phyloP scores from a whole-genome alignment of 2,888 invertebrate species.

The Sthenelais limicola region DNA sequence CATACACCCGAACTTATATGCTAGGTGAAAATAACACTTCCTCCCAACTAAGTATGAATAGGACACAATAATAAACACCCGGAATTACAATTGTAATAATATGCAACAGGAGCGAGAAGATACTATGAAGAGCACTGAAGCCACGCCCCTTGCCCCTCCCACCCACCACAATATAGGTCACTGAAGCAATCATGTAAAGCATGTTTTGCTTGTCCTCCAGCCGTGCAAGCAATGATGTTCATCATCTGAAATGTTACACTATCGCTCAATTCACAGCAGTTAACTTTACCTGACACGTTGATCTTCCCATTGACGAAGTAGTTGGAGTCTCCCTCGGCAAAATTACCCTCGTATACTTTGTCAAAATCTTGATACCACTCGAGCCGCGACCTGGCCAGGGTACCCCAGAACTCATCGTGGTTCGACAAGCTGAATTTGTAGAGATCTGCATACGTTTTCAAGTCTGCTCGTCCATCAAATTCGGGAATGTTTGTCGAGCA shows the following conservation, averaged over 20 bases:
- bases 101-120: too few species aligned
- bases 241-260: not conserved
- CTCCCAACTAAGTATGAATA: too few species aligned
- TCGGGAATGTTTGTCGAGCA: slow-evolving; percentile 59
- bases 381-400: slow-evolving; percentile 66
- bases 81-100: too few species aligned
- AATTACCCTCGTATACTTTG: slow-evolving; percentile 64
- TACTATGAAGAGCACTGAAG: too few species aligned
- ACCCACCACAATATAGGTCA: too few species aligned
- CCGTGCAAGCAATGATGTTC: too few species aligned
- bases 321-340: slow-evolving; percentile 62
- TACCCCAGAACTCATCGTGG: slow-evolving; percentile 71
- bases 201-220: too few species aligned
- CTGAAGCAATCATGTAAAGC: too few species aligned
- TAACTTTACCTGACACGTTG: slow-evolving; percentile 71
- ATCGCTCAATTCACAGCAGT: not conserved
- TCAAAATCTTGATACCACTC: slow-evolving; percentile 69
- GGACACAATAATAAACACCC: too few species aligned
- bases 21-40: too few species aligned
- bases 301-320: slow-evolving; percentile 72
- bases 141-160: too few species aligned
- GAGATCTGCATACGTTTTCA: slow-evolving; percentile 66
- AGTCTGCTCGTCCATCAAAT: slow-evolving; percentile 56
- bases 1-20: too few species aligned
- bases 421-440: slow-evolving; percentile 66